Evolutionary conservation across 2,113 vertebrate genomes (phyloP).

Genomic region (Puffinus mauretanicus): DNA sequence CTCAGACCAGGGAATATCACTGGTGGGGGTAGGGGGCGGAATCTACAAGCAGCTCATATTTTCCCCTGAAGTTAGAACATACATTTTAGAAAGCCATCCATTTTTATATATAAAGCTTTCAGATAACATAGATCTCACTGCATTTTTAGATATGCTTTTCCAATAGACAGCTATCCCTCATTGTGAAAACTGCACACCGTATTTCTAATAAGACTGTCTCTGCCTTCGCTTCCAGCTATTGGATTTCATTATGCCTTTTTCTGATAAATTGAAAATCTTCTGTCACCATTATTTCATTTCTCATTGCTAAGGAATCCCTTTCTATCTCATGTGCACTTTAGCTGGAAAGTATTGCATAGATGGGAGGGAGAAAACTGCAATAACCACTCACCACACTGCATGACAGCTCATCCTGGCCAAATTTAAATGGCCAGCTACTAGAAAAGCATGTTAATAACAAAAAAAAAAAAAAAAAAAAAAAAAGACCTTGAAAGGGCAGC

Average conservation of each 20-base stretch:
- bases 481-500: not conserved
- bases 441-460: not conserved
- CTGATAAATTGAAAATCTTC: conserved; percentile 36
- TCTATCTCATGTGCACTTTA: not conserved
- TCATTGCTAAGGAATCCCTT: not conserved
- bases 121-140: not conserved
- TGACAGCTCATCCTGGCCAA: not conserved
- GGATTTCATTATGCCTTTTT: conserved; percentile 31
- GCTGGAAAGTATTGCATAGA: not conserved
- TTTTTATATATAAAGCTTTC: not conserved
- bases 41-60: not conserved
- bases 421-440: not conserved
- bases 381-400: not conserved
- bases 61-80: not conserved
- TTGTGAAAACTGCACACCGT: not conserved
- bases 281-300: conserved; percentile 24
- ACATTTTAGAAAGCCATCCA: not conserved
- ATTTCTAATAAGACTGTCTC: not conserved
- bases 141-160: conserved; percentile 12
- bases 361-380: not conserved
- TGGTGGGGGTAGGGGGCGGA: too few species aligned
- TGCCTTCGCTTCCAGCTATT: conserved; percentile 13
- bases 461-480: not conserved
- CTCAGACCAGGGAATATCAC: not conserved
- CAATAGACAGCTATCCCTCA: conserved; percentile 1